A percentile compares a stretch with the other conserved stretches of the same genome.
These are phyloP conservation scores for Littorina saxatilis DNA, from an alignment of 1,140 invertebrate genomes.

Conservation along the genomic window DNA sequence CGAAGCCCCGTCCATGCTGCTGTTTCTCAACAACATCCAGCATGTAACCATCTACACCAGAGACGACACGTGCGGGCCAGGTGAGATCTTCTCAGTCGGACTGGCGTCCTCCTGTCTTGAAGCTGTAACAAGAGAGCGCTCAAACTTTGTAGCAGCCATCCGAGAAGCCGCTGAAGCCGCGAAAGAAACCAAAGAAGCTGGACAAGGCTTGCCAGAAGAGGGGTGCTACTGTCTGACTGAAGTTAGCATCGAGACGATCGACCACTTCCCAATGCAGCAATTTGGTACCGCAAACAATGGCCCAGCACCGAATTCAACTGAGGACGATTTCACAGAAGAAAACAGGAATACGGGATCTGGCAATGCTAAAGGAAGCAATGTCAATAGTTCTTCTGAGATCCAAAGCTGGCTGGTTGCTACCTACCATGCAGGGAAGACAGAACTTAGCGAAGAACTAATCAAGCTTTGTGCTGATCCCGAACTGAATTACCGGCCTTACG, in stretches of 20 bases:
- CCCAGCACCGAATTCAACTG: too few species aligned
- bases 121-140: not conserved
- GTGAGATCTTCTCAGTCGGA: not conserved
- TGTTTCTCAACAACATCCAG: slow-evolving; percentile 53
- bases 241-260: not conserved
- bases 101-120: not conserved
- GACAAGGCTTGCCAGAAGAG: not conserved
- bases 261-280: not conserved
- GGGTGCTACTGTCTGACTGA: not conserved
- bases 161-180: not conserved
- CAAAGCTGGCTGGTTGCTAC: slow-evolving; percentile 31
- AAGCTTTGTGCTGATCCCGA: slow-evolving; percentile 18
- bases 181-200: not conserved
- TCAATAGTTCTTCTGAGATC: not conserved
- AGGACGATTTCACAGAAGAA: too few species aligned
- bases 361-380: too few species aligned
- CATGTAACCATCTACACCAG: not conserved
- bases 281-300: not conserved
- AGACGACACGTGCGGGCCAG: not conserved
- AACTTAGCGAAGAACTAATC: not conserved
- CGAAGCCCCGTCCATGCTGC: slow-evolving; percentile 42
- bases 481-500: slow-evolving; percentile 26
- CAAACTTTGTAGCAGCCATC: not conserved
- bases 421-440: slow-evolving; percentile 13
- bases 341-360: not conserved